These are phyloP conservation scores for Zosterops lateralis DNA, from an alignment of 2,113 vertebrate species.

Conservation along the genomic window DNA sequence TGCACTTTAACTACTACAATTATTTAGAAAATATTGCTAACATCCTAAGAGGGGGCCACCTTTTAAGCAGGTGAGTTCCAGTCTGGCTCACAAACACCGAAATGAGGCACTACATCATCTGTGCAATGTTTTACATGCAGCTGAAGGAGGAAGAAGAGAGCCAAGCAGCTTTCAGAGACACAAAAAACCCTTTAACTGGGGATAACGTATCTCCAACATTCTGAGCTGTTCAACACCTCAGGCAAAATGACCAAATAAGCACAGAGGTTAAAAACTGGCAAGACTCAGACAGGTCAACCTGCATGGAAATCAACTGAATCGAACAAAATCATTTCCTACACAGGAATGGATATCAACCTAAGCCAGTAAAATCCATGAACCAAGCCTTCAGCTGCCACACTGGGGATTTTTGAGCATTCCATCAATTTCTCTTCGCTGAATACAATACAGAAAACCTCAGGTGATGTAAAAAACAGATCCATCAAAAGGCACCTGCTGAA, in stretches of 20 bases:
- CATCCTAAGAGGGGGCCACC: background rate
- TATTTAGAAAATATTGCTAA: conserved; percentile 24
- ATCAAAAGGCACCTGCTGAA: background rate
- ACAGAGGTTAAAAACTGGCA: background rate
- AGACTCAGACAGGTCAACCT: background rate
- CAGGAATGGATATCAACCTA: accelerated
- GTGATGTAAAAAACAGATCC: background rate
- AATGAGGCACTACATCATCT: background rate
- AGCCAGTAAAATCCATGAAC: background rate
- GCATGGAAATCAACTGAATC: background rate
- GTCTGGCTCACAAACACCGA: background rate
- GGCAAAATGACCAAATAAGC: background rate
- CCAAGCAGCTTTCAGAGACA: background rate
- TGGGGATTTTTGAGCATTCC: background rate
- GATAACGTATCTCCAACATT: background rate
- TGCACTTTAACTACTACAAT: conserved; percentile 6
- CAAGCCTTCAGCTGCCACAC: background rate
- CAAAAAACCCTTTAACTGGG: background rate
- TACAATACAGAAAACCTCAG: background rate
- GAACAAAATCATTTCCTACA: background rate
- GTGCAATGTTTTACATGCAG: background rate
- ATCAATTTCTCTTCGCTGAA: background rate
- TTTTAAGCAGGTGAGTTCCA: background rate
- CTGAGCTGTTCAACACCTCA: background rate
- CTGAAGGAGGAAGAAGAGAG: background rate